phyloP scores from a whole-genome alignment of 2,113 vertebrate species.

The Dicaeum eximium region DNA sequence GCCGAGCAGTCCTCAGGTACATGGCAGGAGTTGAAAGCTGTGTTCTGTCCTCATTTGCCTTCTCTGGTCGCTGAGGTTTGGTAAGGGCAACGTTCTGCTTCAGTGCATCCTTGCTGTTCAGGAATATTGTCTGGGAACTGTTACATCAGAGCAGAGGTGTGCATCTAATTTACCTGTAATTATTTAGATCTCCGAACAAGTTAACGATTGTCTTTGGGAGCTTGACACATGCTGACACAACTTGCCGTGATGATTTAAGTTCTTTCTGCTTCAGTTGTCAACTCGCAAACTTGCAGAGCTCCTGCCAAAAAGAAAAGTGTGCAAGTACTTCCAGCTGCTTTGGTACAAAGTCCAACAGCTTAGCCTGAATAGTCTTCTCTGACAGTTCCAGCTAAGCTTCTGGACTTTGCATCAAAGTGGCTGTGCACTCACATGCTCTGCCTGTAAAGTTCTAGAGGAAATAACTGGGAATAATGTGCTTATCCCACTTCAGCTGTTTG shows the following conservation, averaged over 20 bases:
- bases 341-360: constrained; percentile 35
- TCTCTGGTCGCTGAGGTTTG: not conserved
- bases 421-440: not conserved
- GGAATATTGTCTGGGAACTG: not conserved
- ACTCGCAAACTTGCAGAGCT: not conserved
- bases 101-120: not conserved
- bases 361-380: not conserved
- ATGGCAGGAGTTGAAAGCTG: not conserved
- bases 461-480: not conserved
- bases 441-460: not conserved
- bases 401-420: constrained; percentile 33
- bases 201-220: not conserved
- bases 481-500: not conserved
- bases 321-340: not conserved
- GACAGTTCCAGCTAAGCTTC: not conserved
- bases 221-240: not conserved
- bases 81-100: not conserved
- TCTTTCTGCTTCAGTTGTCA: not conserved
- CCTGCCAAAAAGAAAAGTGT: not conserved
- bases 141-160: not conserved
- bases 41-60: not conserved
- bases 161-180: not conserved
- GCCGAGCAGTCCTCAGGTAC: not conserved
- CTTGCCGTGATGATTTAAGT: not conserved
- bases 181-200: not conserved